phyloP scores from a whole-genome alignment of 2,888 invertebrate species.

The Cataglyphis altisquamis region DNA sequence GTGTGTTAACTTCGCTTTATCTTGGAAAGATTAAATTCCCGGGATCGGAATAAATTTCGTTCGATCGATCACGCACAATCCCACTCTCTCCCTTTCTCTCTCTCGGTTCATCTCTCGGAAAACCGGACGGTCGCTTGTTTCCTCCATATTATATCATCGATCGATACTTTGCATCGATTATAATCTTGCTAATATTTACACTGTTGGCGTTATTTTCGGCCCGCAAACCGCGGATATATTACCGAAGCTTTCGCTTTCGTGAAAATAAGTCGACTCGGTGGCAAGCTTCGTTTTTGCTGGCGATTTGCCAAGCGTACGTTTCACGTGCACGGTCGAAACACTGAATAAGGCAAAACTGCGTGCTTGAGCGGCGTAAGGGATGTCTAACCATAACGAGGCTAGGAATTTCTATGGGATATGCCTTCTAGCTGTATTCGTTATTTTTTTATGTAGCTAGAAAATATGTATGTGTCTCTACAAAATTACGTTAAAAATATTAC shows the following conservation, averaged over 20 bases:
- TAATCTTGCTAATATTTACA: constrained; percentile 73
- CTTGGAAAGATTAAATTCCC: constrained; percentile 1
- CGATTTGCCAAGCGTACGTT: constrained; percentile 56
- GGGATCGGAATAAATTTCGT: constrained; percentile 26
- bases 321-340: constrained; percentile 53
- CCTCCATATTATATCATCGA: constrained; percentile 30
- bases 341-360: constrained; percentile 55
- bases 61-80: constrained; percentile 1
- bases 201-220: constrained; percentile 70
- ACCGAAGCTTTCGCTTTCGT: constrained; percentile 57
- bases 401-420: not conserved
- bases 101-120: not conserved
- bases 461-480: not conserved
- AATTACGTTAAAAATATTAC: not conserved
- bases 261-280: constrained; percentile 71
- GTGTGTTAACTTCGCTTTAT: constrained; percentile 27
- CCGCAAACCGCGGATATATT: constrained; percentile 64
- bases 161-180: constrained; percentile 70
- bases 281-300: constrained; percentile 69
- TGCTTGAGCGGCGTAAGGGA: not conserved
- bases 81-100: constrained; percentile 9
- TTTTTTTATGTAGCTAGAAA: not conserved
- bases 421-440: not conserved
- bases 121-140: not conserved
- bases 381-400: not conserved